Percentiles rank a stretch among this genome's conserved stretches.
phyloP scores from a whole-genome alignment of 2,113 vertebrate genomes.

The Setophaga coronata region DNA sequence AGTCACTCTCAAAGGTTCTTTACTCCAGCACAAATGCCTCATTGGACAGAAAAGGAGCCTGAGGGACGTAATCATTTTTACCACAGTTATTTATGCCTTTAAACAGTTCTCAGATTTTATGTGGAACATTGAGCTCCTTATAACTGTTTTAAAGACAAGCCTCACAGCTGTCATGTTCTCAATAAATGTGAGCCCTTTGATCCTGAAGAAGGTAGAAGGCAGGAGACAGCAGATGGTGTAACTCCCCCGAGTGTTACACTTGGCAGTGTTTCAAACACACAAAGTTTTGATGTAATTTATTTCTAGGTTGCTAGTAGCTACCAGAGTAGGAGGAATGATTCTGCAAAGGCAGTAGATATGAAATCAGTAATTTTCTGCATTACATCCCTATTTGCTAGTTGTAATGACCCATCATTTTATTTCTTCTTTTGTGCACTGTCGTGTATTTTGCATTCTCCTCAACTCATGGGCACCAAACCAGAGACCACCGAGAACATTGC shows the following conservation, averaged over 20 bases:
- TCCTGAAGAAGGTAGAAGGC: neutral
- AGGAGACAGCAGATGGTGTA: neutral
- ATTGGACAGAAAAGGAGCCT: neutral
- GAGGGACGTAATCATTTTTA: neutral
- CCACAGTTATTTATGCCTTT: neutral
- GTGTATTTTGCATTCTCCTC: neutral
- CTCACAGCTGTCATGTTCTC: neutral
- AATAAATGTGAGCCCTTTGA: neutral
- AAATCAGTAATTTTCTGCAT: neutral
- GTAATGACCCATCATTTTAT: neutral
- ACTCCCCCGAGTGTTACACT: neutral
- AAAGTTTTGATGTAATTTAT: neutral
- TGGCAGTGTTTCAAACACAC: neutral
- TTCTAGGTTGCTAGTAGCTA: neutral
- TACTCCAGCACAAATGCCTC: neutral
- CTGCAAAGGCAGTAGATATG: neutral
- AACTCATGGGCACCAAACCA: neutral
- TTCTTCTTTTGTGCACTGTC: accelerated
- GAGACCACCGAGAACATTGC: neutral
- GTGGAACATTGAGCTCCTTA: neutral
- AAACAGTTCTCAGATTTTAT: neutral
- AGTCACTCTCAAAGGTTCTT: neutral
- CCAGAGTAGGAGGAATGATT: neutral
- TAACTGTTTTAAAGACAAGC: neutral
- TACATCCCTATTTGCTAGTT: neutral